These are phyloP conservation scores for Acrobasis suavella DNA, from an alignment of 2,888 invertebrate genomes.

Conservation along the genomic window DNA sequence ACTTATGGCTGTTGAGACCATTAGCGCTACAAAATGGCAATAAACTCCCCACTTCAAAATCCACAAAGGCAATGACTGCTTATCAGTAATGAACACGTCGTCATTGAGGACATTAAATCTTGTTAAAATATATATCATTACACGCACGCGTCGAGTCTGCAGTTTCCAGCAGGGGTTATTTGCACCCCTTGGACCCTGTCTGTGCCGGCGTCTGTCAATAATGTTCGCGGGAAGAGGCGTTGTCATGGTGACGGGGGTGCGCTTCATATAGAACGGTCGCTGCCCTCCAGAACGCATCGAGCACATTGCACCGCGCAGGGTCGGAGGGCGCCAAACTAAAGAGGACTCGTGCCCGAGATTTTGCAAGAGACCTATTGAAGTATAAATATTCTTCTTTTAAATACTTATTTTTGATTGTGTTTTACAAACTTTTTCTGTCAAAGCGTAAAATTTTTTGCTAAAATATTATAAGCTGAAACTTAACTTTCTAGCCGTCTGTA, in stretches of 20 bases:
- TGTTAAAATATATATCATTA: slow-evolving; percentile 68
- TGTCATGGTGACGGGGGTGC: slow-evolving; percentile 73
- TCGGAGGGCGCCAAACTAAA: slow-evolving; percentile 59
- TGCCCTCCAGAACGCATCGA: slow-evolving; percentile 56
- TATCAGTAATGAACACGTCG: slow-evolving; percentile 69
- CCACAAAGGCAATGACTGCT: slow-evolving; percentile 56
- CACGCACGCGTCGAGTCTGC: slow-evolving; percentile 48
- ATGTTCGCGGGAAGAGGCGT: slow-evolving; percentile 70
- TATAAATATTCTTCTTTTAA: no score
- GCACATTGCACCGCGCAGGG: slow-evolving; percentile 63
- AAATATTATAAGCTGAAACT: no score
- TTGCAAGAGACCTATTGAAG: slow-evolving; percentile 46
- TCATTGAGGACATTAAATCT: slow-evolving; percentile 59
- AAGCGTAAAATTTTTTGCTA: no score
- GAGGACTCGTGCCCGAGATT: slow-evolving; percentile 57
- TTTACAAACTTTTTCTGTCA: no score
- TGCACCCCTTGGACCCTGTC: slow-evolving; percentile 46
- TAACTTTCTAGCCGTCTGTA: no score
- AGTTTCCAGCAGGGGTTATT: slow-evolving; percentile 37
- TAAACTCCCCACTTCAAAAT: slow-evolving; percentile 49
- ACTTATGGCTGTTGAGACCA: slow-evolving; percentile 30
- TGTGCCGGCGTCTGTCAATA: slow-evolving; percentile 70
- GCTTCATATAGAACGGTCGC: slow-evolving; percentile 62
- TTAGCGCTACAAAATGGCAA: slow-evolving; percentile 45
- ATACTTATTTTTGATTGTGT: no score